These are phyloP conservation scores for Siderastrea siderea DNA, from an alignment of 92 coral and sea anemone genomes.

Conservation along the genomic window DNA sequence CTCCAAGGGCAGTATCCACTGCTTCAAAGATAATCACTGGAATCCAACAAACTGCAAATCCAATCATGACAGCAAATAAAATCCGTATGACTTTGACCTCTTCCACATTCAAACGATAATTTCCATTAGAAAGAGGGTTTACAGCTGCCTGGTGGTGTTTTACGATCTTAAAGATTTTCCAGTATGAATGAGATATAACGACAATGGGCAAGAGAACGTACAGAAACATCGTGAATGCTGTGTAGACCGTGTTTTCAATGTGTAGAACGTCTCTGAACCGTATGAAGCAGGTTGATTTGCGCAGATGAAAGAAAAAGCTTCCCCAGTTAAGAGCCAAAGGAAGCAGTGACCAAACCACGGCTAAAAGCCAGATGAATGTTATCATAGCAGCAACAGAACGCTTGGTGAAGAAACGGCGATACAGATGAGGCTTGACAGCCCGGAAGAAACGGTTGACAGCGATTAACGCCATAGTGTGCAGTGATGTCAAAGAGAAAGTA, in stretches of 20 bases:
- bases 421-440: background rate
- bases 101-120: background rate
- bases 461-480: background rate
- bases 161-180: background rate
- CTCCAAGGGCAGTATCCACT: background rate
- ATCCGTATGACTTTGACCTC: background rate
- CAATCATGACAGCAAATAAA: background rate
- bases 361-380: background rate
- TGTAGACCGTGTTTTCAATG: background rate
- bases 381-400: background rate
- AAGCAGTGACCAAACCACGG: background rate
- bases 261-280: background rate
- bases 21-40: background rate
- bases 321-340: background rate
- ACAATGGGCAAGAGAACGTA: background rate
- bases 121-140: background rate
- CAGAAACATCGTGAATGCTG: background rate
- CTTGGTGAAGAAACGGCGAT: background rate
- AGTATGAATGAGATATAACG: background rate
- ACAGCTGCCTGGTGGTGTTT: background rate
- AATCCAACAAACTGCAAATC: background rate
- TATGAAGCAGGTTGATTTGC: background rate
- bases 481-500: background rate
- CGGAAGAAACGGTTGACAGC: background rate
- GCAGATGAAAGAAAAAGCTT: background rate